phyloP scores from a whole-genome alignment of 2,797 vertebrate genomes.

The Platalea minor region DNA sequence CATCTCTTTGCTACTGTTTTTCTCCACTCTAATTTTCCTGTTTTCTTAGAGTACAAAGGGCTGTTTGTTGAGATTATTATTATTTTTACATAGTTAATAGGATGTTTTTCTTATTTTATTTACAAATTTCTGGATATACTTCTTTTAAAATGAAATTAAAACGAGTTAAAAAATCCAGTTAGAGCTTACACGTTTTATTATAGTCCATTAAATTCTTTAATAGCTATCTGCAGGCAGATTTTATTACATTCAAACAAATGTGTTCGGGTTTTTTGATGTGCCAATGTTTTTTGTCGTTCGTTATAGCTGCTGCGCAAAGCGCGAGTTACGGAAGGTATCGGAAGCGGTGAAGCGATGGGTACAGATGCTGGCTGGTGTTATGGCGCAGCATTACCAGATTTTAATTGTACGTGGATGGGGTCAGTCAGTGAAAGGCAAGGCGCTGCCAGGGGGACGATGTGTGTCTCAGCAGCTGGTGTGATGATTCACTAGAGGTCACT shows the following conservation, averaged over 20 bases:
- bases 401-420: background rate
- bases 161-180: background rate
- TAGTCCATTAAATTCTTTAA: background rate
- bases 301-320: background rate
- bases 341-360: background rate
- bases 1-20: background rate
- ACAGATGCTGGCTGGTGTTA: background rate
- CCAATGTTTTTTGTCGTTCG: background rate
- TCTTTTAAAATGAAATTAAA: background rate
- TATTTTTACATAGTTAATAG: background rate
- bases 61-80: background rate
- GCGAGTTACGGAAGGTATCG: background rate
- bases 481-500: conserved; percentile 12
- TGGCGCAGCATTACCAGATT: background rate
- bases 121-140: background rate
- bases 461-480: background rate
- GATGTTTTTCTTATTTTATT: background rate
- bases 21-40: background rate
- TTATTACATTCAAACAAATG: background rate
- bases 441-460: background rate
- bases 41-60: background rate
- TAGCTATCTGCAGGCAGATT: background rate
- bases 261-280: background rate
- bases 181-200: background rate
- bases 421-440: background rate